Evolutionary conservation across 2,888 invertebrate genomes (phyloP).

Genomic region (Odontocerum albicorne): DNA sequence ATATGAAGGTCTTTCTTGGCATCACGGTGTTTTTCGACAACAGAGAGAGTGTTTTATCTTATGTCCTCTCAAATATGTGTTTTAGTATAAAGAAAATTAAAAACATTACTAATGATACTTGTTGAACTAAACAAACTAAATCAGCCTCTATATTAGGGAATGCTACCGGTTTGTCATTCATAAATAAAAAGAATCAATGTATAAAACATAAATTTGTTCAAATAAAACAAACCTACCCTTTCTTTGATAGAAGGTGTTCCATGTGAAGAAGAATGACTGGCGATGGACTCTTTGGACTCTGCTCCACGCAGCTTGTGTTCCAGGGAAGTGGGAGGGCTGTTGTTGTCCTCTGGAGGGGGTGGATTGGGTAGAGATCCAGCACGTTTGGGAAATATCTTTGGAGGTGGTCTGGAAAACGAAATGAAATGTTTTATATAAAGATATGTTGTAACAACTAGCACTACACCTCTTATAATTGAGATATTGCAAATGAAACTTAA

Average conservation of each 20-base stretch:
- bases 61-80: too few species aligned
- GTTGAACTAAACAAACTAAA: too few species aligned
- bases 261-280: slow-evolving; percentile 54
- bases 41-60: too few species aligned
- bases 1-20: too few species aligned
- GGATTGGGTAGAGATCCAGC: slow-evolving; percentile 60
- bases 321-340: slow-evolving; percentile 55
- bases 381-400: slow-evolving; percentile 62
- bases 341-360: slow-evolving; percentile 53
- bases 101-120: too few species aligned
- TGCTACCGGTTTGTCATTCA: background rate
- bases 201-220: background rate
- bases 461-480: too few species aligned
- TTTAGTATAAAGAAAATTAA: too few species aligned
- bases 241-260: slow-evolving; percentile 51
- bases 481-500: too few species aligned
- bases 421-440: background rate
- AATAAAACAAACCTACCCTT: slow-evolving; percentile 47
- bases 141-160: too few species aligned
- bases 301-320: slow-evolving; percentile 48
- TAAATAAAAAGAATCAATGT: background rate
- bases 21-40: too few species aligned
- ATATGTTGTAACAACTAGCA: background rate
- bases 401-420: slow-evolving; percentile 57
- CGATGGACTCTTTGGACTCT: slow-evolving; percentile 54